Evolutionary conservation across 23 tunicate genomes (phyloP).

Genomic region (Styela clava): DNA sequence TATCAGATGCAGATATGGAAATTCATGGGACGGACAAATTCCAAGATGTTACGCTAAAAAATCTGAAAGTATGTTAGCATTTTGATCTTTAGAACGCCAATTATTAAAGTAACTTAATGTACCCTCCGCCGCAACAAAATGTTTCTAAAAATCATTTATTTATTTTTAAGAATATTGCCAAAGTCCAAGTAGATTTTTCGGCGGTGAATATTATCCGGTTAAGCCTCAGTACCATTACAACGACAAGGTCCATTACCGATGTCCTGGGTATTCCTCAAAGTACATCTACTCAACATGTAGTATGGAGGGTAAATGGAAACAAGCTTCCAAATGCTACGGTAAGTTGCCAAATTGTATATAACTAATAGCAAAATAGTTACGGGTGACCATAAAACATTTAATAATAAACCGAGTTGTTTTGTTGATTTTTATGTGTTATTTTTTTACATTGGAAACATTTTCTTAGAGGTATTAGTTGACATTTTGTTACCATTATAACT

Average conservation of each 20-base stretch:
- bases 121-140: not conserved
- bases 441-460: not conserved
- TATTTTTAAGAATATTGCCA: not conserved
- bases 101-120: no score
- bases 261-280: not conserved
- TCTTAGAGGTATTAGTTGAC: no score
- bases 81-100: not conserved
- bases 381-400: no score
- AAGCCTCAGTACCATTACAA: not conserved
- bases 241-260: conserved; percentile 15
- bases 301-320: conserved; percentile 21
- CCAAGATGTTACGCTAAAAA: conserved; percentile 2
- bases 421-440: not conserved
- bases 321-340: conserved; percentile 22
- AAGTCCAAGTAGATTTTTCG: conserved; percentile 5
- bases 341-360: no score
- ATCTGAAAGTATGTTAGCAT: not conserved
- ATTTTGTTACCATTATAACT: no score
- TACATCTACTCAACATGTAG: conserved; percentile 14
- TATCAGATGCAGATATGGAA: not conserved
- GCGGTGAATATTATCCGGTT: conserved; percentile 8
- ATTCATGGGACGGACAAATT: conserved; percentile 7
- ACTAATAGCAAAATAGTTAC: no score
- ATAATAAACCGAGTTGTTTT: no score
- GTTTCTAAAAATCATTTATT: no score